Percentiles rank a stretch among this genome's conserved stretches.
These are phyloP conservation scores for Arctopsyche grandis DNA, from an alignment of 1,140 invertebrate genomes.

Conservation along the genomic window DNA sequence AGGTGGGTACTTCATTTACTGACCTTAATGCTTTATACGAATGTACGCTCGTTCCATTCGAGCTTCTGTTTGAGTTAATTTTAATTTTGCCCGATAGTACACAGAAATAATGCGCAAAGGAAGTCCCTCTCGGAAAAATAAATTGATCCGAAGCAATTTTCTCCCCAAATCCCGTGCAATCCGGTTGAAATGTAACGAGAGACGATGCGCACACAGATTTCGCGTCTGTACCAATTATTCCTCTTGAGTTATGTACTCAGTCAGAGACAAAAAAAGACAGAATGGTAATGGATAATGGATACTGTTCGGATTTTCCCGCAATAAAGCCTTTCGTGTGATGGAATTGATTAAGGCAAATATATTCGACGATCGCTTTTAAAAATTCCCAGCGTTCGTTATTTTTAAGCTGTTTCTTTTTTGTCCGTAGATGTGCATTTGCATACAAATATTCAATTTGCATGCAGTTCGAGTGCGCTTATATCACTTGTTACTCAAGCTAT, in stretches of 20 bases:
- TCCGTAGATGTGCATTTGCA: too few species aligned
- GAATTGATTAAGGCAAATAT: slow-evolving; percentile 54
- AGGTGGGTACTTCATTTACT: too few species aligned
- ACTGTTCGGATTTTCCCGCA: slow-evolving; percentile 44
- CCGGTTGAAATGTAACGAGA: not conserved
- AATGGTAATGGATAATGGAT: slow-evolving; percentile 54
- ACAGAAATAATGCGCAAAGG: too few species aligned
- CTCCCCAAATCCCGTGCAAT: slow-evolving; percentile 28
- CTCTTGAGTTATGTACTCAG: slow-evolving; percentile 42
- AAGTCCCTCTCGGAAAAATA: not conserved
- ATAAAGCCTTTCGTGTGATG: slow-evolving; percentile 47
- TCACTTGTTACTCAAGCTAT: too few species aligned
- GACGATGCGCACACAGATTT: slow-evolving; percentile 44
- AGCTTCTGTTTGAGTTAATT: too few species aligned
- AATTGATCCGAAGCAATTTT: slow-evolving; percentile 22
- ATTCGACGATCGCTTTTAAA: not conserved
- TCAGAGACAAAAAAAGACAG: slow-evolving; percentile 43
- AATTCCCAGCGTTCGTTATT: not conserved
- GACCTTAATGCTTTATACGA: too few species aligned
- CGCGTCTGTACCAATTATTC: slow-evolving; percentile 52
- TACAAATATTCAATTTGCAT: too few species aligned
- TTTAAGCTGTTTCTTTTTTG: not conserved
- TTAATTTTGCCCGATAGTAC: too few species aligned
- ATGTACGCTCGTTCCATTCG: too few species aligned
- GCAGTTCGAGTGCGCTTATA: too few species aligned